These are phyloP conservation scores for Limanda limanda DNA, from an alignment of 2,113 vertebrate genomes.

Conservation along the genomic window DNA sequence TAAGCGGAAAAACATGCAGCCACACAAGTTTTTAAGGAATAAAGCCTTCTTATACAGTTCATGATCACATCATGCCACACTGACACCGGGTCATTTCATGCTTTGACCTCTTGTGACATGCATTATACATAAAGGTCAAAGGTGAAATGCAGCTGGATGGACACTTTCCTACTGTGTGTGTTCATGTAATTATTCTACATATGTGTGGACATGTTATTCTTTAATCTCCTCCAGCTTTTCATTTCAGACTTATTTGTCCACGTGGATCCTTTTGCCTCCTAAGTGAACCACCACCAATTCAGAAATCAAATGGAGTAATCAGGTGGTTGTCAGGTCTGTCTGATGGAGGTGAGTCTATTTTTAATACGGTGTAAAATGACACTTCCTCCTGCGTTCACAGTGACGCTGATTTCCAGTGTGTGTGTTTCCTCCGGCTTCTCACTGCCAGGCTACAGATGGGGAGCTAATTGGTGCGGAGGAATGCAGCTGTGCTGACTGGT, in stretches of 20 bases:
- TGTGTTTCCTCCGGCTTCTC: not conserved
- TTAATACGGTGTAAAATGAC: constrained; percentile 30
- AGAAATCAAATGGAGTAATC: not conserved
- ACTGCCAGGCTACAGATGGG: constrained; percentile 76
- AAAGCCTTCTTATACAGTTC: not conserved
- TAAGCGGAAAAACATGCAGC: constrained; percentile 29
- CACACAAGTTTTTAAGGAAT: not conserved
- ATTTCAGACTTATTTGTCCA: not conserved
- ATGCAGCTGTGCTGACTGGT: constrained; percentile 73
- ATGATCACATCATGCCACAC: constrained; percentile 9
- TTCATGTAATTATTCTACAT: not conserved
- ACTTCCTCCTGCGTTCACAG: constrained; percentile 45
- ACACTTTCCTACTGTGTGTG: not conserved
- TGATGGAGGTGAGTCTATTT: constrained; percentile 1
- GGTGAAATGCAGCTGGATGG: not conserved
- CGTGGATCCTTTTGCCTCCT: not conserved
- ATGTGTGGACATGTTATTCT: not conserved
- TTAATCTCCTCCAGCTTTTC: no score
- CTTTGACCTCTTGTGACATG: not conserved
- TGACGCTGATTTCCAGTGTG: constrained; percentile 38
- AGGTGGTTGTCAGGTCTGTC: not conserved
- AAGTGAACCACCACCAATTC: not conserved
- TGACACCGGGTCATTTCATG: not conserved
- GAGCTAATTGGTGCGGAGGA: constrained; percentile 75
- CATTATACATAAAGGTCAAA: constrained; percentile 10